Evolutionary conservation across 2,113 vertebrate genomes (phyloP).

Genomic region (Notarius quadriscutis): DNA sequence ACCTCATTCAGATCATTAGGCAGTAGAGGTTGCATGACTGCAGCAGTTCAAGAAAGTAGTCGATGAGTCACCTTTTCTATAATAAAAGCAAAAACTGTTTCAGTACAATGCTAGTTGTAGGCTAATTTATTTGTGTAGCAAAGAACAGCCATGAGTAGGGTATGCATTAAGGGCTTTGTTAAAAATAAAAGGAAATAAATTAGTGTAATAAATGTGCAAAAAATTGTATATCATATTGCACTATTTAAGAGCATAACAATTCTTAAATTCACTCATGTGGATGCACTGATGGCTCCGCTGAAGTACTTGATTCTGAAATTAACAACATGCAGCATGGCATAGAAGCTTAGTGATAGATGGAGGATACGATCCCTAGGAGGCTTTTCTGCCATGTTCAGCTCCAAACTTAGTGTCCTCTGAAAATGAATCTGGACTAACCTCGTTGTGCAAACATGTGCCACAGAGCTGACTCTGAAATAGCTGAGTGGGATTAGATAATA

Average conservation of each 20-base stretch:
- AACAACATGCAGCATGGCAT: neutral
- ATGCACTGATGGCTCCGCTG: neutral
- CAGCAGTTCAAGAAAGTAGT: neutral
- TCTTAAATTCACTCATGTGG: neutral
- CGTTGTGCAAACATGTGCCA: neutral
- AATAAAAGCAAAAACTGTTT: neutral
- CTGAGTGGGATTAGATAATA: neutral
- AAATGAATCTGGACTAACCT: neutral
- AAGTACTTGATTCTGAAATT: neutral
- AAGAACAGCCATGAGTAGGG: neutral
- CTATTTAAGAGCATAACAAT: neutral
- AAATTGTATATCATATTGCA: neutral
- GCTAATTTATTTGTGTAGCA: neutral
- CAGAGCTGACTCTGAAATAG: neutral
- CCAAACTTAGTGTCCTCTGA: neutral
- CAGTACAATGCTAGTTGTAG: neutral
- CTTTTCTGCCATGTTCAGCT: neutral
- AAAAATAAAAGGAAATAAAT: neutral
- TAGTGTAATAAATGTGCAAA: neutral
- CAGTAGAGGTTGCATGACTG: neutral
- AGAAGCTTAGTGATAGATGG: neutral
- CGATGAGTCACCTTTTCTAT: neutral
- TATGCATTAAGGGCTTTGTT: neutral
- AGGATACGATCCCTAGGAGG: neutral
- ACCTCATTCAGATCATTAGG: slow-evolving; percentile 21